Conservation (phyloP, 2,888 invertebrate genomes). For the Sceliomorpha sp. region DNA sequence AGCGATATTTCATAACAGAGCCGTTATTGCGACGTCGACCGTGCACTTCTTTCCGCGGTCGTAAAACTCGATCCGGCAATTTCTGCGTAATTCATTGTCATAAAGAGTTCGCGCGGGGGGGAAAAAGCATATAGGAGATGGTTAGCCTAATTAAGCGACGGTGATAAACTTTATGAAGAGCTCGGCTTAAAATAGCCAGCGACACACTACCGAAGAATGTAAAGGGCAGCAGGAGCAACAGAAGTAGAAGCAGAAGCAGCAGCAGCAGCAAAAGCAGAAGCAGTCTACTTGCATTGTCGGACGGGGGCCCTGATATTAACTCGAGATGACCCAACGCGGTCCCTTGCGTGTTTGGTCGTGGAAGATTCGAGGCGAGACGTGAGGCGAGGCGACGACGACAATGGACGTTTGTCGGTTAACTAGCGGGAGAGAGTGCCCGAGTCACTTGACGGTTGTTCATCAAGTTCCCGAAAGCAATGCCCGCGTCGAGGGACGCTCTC, state of each 20-base stretch:
- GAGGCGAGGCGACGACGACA: too few relatives aligned
- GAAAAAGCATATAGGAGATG: constrained; percentile 48
- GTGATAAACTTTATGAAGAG: constrained; percentile 70
- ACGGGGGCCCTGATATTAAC: constrained; percentile 68
- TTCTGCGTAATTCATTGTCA: constrained; percentile 44
- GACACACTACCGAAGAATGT: constrained; percentile 77
- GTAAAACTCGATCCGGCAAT: constrained; percentile 48
- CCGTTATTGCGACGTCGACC: constrained; percentile 38
- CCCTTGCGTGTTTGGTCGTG: constrained; percentile 1
- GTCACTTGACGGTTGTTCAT: constrained; percentile 14
- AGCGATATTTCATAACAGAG: constrained; percentile 36
- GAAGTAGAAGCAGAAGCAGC: too few relatives aligned
- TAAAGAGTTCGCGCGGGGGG: constrained; percentile 23
- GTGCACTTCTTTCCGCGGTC: constrained; percentile 22
- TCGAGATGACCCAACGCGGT: constrained; percentile 58
- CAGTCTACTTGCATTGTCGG: constrained; percentile 73
- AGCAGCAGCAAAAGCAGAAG: too few relatives aligned
- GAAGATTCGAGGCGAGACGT: too few relatives aligned
- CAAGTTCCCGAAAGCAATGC: not conserved
- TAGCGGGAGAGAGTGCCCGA: constrained; percentile 4
- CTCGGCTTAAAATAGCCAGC: constrained; percentile 73
- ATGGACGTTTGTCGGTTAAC: not conserved
- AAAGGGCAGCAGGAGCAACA: constrained; percentile 58
- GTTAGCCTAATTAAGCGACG: constrained; percentile 71
- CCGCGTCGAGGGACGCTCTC: too few relatives aligned